Conservation (phyloP, 2,113 vertebrate species). For the Syngnathus floridae region DNA sequence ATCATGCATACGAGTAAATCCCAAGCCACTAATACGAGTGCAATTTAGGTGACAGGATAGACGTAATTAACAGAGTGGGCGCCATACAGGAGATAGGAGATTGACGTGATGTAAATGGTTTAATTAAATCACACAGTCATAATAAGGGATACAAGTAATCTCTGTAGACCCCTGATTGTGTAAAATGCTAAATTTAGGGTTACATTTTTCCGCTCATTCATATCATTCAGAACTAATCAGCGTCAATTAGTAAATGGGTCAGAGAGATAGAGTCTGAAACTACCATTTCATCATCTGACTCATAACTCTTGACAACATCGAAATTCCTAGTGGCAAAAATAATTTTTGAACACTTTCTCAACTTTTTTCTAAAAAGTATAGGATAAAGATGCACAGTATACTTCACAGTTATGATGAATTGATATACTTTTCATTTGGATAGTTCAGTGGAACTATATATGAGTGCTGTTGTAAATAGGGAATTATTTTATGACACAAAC, state of each 20-base stretch:
- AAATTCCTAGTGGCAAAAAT: neutral
- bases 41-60: slow-evolving; percentile 26
- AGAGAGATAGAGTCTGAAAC: slow-evolving; percentile 3
- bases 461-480: neutral
- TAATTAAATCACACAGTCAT: slow-evolving; percentile 17
- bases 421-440: neutral
- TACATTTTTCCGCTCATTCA: neutral
- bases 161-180: slow-evolving; percentile 14
- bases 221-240: slow-evolving; percentile 7
- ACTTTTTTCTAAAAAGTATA: neutral
- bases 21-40: slow-evolving; percentile 10
- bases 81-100: slow-evolving; percentile 13
- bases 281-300: neutral
- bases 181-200: slow-evolving; percentile 25
- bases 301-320: neutral
- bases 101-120: slow-evolving; percentile 18
- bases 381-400: neutral
- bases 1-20: slow-evolving; percentile 19
- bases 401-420: neutral
- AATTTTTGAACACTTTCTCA: neutral
- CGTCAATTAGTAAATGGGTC: slow-evolving; percentile 5
- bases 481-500: neutral
- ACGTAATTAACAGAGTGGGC: slow-evolving; percentile 21
- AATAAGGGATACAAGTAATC: slow-evolving; percentile 19
- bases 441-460: neutral